phyloP scores from a whole-genome alignment of 2,113 vertebrate genomes.

The Aptenodytes patagonicus region DNA sequence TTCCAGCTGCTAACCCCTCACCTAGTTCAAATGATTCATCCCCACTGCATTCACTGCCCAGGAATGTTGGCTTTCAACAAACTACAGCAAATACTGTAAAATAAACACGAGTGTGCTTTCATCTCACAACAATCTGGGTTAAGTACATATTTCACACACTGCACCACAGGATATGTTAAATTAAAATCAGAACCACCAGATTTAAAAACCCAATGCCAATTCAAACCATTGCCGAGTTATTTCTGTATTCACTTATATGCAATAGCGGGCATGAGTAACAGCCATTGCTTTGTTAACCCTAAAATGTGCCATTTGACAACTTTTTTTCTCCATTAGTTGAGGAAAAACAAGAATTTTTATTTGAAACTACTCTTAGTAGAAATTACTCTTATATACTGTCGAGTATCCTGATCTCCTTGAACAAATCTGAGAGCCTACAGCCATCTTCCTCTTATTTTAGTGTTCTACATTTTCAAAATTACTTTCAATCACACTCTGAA shows the following conservation, averaged over 20 bases:
- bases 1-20: conserved; percentile 76
- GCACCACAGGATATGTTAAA: conserved; percentile 80
- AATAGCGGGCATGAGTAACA: conserved; percentile 45
- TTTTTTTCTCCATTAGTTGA: conserved; percentile 16
- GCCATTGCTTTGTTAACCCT: conserved; percentile 47
- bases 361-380: background rate
- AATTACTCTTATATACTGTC: background rate
- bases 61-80: conserved; percentile 81
- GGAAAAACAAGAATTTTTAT: background rate
- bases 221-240: conserved; percentile 55
- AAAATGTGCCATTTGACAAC: background rate
- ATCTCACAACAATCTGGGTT: conserved; percentile 72
- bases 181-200: conserved; percentile 76
- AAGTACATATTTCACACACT: conserved; percentile 78
- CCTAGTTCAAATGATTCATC: conserved; percentile 80
- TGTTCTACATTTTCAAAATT: background rate
- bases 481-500: background rate
- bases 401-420: background rate
- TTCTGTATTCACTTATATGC: conserved; percentile 61
- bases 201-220: conserved; percentile 56
- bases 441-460: background rate
- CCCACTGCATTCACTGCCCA: conserved; percentile 72
- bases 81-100: conserved; percentile 76
- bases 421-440: background rate
- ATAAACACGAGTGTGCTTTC: conserved; percentile 77